Percentiles rank a stretch among this genome's conserved stretches.
Evolutionary conservation across 2,113 vertebrate genomes (phyloP).

Genomic region (Macheiramphus alcinus): DNA sequence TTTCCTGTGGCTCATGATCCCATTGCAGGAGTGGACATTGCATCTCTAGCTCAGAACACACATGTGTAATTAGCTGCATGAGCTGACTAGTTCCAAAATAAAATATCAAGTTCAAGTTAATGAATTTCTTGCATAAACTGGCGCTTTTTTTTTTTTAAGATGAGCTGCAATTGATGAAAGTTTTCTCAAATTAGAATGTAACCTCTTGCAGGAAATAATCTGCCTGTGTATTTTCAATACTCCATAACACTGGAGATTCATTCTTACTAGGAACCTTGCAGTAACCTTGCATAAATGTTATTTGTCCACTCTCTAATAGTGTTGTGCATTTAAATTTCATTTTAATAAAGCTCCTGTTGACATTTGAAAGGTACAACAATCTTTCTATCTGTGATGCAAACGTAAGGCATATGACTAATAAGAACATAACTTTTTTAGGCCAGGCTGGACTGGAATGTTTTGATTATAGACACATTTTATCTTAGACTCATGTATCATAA

Average conservation of each 20-base stretch:
- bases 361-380: background rate
- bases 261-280: background rate
- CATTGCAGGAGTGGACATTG: background rate
- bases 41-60: background rate
- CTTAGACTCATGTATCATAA: background rate
- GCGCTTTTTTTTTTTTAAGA: background rate
- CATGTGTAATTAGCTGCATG: background rate
- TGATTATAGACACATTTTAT: background rate
- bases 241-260: background rate
- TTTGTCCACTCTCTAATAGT: background rate
- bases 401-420: background rate
- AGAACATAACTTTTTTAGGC: background rate
- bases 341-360: background rate
- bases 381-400: background rate
- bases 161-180: background rate
- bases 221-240: background rate
- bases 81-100: background rate
- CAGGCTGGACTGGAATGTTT: background rate
- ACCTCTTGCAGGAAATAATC: background rate
- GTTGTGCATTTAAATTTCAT: background rate
- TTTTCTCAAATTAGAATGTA: background rate
- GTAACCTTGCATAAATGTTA: background rate
- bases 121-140: background rate
- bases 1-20: background rate
- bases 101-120: background rate